These are phyloP conservation scores for Decapterus maruadsi DNA, from an alignment of 2,797 vertebrate species.

Conservation along the genomic window DNA sequence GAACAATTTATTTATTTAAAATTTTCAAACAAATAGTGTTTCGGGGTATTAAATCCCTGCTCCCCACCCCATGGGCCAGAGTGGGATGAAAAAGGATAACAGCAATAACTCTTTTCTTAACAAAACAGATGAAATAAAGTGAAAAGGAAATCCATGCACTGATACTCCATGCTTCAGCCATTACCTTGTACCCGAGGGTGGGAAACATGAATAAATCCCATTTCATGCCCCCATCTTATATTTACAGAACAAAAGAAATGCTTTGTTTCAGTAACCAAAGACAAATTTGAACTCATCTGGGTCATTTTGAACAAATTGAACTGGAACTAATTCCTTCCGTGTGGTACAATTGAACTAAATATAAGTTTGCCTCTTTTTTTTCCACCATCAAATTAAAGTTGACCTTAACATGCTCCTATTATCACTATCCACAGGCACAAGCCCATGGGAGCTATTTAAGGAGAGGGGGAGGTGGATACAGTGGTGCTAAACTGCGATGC, in stretches of 20 bases:
- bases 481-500: slow-evolving; percentile 27
- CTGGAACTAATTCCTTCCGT: slow-evolving; percentile 71
- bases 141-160: slow-evolving; percentile 19
- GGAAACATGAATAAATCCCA: slow-evolving; percentile 66
- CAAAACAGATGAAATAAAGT: background rate
- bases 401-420: slow-evolving; percentile 71
- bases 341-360: slow-evolving; percentile 65
- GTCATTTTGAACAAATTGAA: slow-evolving; percentile 76
- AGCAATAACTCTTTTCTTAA: background rate
- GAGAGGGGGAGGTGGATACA: slow-evolving; percentile 2
- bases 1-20: no score
- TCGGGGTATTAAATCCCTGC: no score
- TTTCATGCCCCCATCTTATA: slow-evolving; percentile 70
- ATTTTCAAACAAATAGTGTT: no score
- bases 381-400: slow-evolving; percentile 70
- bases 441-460: slow-evolving; percentile 58
- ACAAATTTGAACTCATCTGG: slow-evolving; percentile 77
- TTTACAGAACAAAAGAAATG: slow-evolving; percentile 73
- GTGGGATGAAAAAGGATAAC: no score
- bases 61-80: no score
- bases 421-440: slow-evolving; percentile 44
- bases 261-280: slow-evolving; percentile 76
- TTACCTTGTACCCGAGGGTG: slow-evolving; percentile 53
- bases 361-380: slow-evolving; percentile 58
- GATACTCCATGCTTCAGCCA: slow-evolving; percentile 26